A percentile compares a stretch with the other conserved stretches of the same genome.
phyloP scores from a whole-genome alignment of 2,888 invertebrate genomes.

The Hoplodrina ambigua region DNA sequence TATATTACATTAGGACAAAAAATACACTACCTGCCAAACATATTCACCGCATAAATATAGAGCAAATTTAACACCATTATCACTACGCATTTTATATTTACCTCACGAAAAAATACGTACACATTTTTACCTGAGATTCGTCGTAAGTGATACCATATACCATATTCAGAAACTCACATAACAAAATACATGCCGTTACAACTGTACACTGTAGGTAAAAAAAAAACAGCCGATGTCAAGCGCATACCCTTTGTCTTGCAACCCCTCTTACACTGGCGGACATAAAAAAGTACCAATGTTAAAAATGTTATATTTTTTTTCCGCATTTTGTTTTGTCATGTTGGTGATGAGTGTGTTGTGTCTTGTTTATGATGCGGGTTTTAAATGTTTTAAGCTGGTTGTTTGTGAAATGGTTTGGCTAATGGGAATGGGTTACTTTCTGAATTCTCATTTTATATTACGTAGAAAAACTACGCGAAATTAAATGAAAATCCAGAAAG shows the following conservation, averaged over 20 bases:
- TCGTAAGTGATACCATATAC: conserved; percentile 47
- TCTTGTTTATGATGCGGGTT: conserved; percentile 35
- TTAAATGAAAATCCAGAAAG: no score
- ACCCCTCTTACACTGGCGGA: conserved; percentile 58
- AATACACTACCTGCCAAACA: conserved; percentile 15
- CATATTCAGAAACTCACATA: conserved; percentile 17
- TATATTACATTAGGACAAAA: not conserved
- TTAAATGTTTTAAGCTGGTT: conserved; percentile 35
- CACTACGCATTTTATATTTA: conserved; percentile 22
- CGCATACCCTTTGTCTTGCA: conserved; percentile 67
- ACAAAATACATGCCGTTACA: conserved; percentile 40
- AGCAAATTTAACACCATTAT: conserved; percentile 33
- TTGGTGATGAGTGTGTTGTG: conserved; percentile 26
- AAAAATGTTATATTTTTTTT: conserved; percentile 48
- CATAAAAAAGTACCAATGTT: conserved; percentile 48
- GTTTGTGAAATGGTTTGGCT: conserved; percentile 32
- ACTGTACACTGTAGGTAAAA: conserved; percentile 43
- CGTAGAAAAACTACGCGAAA: no score
- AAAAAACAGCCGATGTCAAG: conserved; percentile 68
- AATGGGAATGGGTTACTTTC: conserved; percentile 22
- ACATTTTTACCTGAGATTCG: conserved; percentile 44
- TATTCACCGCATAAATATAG: conserved; percentile 30
- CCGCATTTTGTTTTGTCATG: conserved; percentile 38
- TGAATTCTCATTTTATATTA: not conserved
- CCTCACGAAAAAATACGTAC: conserved; percentile 30